phyloP scores from a whole-genome alignment of 92 coral and sea anemone species.

The Siderastrea radians region DNA sequence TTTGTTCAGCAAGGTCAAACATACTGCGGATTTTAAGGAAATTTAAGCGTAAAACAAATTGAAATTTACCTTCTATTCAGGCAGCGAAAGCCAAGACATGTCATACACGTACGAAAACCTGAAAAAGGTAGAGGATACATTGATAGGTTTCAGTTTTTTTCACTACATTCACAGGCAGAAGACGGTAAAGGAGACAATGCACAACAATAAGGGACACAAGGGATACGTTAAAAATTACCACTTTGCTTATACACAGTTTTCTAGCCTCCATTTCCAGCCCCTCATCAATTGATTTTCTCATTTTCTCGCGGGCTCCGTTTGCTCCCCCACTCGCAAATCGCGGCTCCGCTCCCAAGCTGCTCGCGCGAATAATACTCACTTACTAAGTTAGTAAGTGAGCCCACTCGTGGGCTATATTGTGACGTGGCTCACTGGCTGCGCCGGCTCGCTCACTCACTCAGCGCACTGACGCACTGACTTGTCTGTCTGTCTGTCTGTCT shows the following conservation, averaged over 20 bases:
- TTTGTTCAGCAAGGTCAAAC: not conserved
- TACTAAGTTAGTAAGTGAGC: not conserved
- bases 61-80: conserved; percentile 79
- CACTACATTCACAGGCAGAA: too few species aligned
- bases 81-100: conserved; percentile 90
- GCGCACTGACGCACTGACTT: not conserved
- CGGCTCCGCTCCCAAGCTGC: too few species aligned
- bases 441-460: not conserved
- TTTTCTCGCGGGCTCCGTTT: too few species aligned
- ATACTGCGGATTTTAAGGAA: not conserved
- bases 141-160: too few species aligned
- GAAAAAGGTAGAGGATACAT: not conserved
- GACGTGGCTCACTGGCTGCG: not conserved
- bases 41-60: not conserved
- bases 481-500: not conserved
- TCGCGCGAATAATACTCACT: not conserved
- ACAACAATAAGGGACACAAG: too few species aligned
- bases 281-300: too few species aligned
- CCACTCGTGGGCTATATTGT: too few species aligned
- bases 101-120: conserved; percentile 92
- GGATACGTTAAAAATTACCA: too few species aligned
- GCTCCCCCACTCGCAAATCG: too few species aligned
- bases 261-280: too few species aligned
- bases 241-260: too few species aligned
- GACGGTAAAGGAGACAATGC: too few species aligned